These are phyloP conservation scores for Psettodes erumei DNA, from an alignment of 2,113 vertebrate species.

Conservation along the genomic window DNA sequence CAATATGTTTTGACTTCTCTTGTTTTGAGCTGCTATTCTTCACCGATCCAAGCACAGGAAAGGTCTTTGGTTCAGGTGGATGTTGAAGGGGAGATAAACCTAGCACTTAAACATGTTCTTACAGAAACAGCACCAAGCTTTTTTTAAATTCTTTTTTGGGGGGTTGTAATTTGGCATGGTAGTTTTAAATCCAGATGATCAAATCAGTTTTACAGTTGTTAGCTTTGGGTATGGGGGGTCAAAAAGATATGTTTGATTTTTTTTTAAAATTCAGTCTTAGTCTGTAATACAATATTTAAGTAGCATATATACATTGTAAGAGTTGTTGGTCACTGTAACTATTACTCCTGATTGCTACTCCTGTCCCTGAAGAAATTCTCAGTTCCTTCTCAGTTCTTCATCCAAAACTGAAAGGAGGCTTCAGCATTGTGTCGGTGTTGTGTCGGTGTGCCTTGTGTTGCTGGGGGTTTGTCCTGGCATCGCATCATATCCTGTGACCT, in stretches of 20 bases:
- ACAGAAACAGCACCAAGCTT: not conserved
- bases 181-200: not conserved
- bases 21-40: conserved; percentile 48
- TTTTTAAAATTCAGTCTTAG: not conserved
- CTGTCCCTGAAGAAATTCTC: not conserved
- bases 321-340: not conserved
- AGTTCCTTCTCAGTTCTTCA: too few relatives aligned
- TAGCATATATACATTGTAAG: not conserved
- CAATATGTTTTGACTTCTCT: not conserved
- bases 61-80: not conserved
- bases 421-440: not conserved
- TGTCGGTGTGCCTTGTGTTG: too few relatives aligned
- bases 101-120: conserved; percentile 31
- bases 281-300: not conserved
- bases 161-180: not conserved
- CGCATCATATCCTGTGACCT: not conserved
- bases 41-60: conserved; percentile 21
- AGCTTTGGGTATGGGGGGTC: not conserved
- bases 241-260: not conserved
- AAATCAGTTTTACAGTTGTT: not conserved
- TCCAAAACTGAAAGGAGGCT: not conserved
- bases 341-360: too few relatives aligned
- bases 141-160: too few relatives aligned
- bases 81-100: conserved; percentile 12
- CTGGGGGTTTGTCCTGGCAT: not conserved